These are phyloP conservation scores for Characodon lateralis DNA, from an alignment of 2,797 vertebrate species.

Conservation along the genomic window DNA sequence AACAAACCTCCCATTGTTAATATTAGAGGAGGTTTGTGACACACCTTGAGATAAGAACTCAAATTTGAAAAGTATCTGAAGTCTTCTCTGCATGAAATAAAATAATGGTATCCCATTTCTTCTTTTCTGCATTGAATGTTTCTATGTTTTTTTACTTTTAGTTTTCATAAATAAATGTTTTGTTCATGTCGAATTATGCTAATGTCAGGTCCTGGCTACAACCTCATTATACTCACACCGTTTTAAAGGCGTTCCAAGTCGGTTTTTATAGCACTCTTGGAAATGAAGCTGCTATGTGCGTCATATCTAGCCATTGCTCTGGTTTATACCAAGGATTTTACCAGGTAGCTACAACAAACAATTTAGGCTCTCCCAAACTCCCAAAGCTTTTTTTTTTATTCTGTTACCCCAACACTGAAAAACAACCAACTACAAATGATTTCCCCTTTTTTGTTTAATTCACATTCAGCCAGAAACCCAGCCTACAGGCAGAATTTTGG, in stretches of 20 bases:
- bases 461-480: too few relatives aligned
- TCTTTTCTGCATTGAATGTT: background rate
- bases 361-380: background rate
- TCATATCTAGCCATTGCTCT: background rate
- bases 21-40: conserved; percentile 39
- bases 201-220: background rate
- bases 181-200: background rate
- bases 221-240: background rate
- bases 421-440: too few relatives aligned
- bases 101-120: background rate
- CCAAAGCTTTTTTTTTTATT: too few relatives aligned
- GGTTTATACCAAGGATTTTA: background rate
- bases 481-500: too few relatives aligned
- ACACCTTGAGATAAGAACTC: background rate
- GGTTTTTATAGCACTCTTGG: background rate
- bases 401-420: too few relatives aligned
- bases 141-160: background rate
- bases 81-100: background rate
- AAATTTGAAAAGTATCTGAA: background rate
- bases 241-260: too few relatives aligned
- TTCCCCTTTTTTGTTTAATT: too few relatives aligned
- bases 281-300: background rate
- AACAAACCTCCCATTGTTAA: conserved; percentile 54
- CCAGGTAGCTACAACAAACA: background rate
- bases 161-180: background rate